Evolutionary conservation across 1,140 invertebrate species (phyloP), one percentile per base, ranked within the genome.

Genomic region (Apocrypta bakeri): DNA sequence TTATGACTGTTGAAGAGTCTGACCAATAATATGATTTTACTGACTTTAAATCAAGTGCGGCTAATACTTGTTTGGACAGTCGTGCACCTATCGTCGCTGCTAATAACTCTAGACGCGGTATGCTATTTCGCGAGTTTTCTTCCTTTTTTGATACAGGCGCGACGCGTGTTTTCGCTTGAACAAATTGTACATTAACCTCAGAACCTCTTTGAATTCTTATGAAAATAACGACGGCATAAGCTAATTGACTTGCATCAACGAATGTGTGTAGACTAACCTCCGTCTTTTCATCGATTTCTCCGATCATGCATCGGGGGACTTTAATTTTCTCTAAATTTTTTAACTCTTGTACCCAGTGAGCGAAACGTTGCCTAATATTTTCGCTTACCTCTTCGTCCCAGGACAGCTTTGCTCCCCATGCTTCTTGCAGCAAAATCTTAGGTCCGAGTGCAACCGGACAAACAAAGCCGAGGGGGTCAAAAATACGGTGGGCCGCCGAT

Each of bases 401-500:
- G 21, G 63, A 74, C 4, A 85, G 69, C 42, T 84, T 82, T 17
- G 25, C 64, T 17, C 33, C 25, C 75, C 87, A 88, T 17, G 73
- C 37, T 63, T 83, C 27, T 69, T 87, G 79, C 63, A 87, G 56
- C 61, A 85, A 82, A 24, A 87, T 71, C 72, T 85, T 87, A 48
- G 86, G 84, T 25, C 14, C 25, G 29, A 88, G 69, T 72, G 76
- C 64, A 7, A 77, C 84, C 9, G 87, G 86, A 42, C 75, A 85
- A 7, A 76, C 74, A 48, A 83, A 86, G 24, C 86, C 87, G 25
- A 88, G 83, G 1, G 86, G 87, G 79, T 88, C 86, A 76, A 86
- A 87, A 33, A 88, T 61, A 78, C 76, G 80, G 24, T 87, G 86
- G 14, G 71, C 71, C 21, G 80, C 25, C 12, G 86, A 85, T 48